Conservation (phyloP, 2,113 vertebrate genomes). For the Pelusios castaneus region DNA sequence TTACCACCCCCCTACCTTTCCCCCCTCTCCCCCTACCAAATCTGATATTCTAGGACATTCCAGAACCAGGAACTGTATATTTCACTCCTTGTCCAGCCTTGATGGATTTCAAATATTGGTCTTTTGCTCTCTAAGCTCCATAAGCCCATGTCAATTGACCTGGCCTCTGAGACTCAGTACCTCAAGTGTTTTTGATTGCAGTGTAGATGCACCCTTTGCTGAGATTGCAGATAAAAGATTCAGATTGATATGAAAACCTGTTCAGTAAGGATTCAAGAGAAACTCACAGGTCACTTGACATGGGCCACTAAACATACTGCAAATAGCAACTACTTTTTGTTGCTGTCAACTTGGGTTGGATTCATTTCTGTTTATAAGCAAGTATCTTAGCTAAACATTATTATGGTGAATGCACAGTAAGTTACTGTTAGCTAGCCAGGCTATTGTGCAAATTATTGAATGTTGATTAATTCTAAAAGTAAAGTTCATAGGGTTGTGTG, state of each 20-base stretch:
- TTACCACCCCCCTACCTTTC: too few species aligned
- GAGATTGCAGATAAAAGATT: neutral
- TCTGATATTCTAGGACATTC: neutral
- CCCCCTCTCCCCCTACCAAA: neutral
- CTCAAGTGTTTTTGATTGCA: neutral
- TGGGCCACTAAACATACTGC: neutral
- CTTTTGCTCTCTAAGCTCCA: neutral
- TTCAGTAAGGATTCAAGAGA: neutral
- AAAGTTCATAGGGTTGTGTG: neutral
- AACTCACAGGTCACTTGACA: neutral
- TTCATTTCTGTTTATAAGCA: constrained; percentile 2
- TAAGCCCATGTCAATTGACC: neutral
- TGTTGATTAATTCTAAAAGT: neutral
- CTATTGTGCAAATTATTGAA: neutral
- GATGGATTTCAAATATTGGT: neutral
- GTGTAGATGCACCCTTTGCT: neutral
- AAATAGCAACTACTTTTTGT: neutral
- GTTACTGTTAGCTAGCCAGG: neutral
- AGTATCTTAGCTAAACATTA: neutral
- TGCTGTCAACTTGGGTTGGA: neutral
- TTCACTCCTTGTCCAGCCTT: neutral
- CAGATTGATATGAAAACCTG: neutral
- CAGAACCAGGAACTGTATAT: neutral
- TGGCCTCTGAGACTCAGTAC: neutral
- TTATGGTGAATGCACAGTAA: neutral